Evolutionary conservation across 1,140 invertebrate genomes (phyloP).

Genomic region (Mya arenaria): DNA sequence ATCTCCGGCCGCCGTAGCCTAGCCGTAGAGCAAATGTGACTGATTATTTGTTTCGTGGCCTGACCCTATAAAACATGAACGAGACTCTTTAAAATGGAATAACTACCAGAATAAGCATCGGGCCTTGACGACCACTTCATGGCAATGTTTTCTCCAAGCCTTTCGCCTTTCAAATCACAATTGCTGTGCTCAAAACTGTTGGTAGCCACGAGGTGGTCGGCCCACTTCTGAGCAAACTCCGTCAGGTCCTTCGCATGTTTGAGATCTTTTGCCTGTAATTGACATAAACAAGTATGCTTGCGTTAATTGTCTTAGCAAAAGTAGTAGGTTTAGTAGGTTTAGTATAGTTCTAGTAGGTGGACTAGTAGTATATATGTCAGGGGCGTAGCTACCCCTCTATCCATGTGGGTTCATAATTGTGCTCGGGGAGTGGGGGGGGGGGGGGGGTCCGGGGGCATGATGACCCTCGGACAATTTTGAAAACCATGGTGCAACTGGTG

Average conservation of each 20-base stretch:
- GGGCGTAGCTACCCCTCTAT: constrained; percentile 33
- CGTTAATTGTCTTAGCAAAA: neutral
- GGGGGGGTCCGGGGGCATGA: no score
- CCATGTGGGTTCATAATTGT: no score
- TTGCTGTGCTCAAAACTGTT: constrained; percentile 88
- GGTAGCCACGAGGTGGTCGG: constrained; percentile 86
- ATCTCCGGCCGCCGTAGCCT: no score
- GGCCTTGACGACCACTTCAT: constrained; percentile 73
- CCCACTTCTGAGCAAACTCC: constrained; percentile 92
- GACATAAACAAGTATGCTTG: neutral
- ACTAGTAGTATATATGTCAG: neutral
- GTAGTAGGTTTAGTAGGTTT: neutral
- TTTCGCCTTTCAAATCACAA: constrained; percentile 64
- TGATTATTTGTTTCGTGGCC: no score
- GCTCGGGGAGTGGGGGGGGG: no score
- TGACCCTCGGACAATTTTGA: no score
- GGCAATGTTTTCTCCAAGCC: constrained; percentile 79
- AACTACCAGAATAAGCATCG: constrained; percentile 67
- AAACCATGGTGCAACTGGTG: no score
- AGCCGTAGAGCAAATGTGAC: no score
- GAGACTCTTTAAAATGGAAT: no score
- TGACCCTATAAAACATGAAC: no score
- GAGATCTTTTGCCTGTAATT: constrained; percentile 75
- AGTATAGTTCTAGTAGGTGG: neutral
- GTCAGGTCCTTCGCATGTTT: constrained; percentile 86